phyloP scores from a whole-genome alignment of 2,113 vertebrate genomes.

The Tamias sibiricus region DNA sequence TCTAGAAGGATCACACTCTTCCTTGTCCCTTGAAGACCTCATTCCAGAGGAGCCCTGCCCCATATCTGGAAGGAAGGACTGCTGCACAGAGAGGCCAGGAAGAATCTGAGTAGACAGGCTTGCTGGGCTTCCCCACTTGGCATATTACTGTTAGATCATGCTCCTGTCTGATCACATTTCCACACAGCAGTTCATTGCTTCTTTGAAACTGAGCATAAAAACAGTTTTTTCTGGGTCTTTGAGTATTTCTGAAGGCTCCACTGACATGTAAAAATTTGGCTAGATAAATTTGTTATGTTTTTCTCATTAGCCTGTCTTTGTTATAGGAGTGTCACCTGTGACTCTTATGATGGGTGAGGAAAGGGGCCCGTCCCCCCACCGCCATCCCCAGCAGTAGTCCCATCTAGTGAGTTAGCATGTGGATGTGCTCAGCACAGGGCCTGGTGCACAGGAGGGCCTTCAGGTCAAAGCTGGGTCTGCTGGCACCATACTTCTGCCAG shows the following conservation, averaged over 20 bases:
- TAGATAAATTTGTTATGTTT: neutral
- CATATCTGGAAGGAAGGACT: neutral
- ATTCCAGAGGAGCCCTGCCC: neutral
- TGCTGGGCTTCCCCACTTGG: neutral
- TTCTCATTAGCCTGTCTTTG: neutral
- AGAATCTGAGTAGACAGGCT: neutral
- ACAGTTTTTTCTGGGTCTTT: neutral
- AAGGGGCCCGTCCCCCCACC: accelerated
- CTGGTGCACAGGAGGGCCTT: neutral
- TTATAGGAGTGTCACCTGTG: neutral
- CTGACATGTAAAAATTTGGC: neutral
- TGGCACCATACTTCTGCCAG: neutral
- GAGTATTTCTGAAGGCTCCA: neutral
- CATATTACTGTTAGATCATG: accelerated
- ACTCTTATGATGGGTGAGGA: neutral
- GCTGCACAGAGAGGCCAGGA: neutral
- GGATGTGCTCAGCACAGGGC: neutral
- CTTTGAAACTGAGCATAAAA: neutral
- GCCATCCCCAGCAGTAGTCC: neutral
- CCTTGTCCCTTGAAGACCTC: neutral
- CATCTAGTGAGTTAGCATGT: neutral
- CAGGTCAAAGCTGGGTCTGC: neutral
- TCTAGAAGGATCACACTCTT: neutral
- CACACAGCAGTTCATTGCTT: no score
- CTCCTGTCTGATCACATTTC: neutral